Evolutionary conservation across 2,888 invertebrate genomes (phyloP).

Genomic region (Monopis laevigella): DNA sequence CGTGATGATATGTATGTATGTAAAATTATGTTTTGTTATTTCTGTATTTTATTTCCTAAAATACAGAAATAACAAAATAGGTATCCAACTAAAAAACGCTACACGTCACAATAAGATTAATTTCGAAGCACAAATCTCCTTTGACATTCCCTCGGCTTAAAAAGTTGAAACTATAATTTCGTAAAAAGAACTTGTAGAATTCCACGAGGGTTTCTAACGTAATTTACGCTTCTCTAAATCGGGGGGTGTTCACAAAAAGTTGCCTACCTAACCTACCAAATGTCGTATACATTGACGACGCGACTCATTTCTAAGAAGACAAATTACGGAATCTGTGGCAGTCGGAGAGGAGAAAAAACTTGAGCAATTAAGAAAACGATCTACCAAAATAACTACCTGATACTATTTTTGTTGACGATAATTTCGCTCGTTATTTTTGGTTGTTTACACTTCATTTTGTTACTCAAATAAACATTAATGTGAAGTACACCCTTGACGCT

Average conservation of each 20-base stretch:
- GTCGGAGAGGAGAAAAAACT: slow-evolving; percentile 53
- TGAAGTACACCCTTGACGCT: too few relatives aligned
- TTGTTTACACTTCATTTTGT: slow-evolving; percentile 38
- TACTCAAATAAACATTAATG: slow-evolving; percentile 33
- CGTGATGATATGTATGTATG: too few relatives aligned
- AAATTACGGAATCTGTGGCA: slow-evolving; percentile 60
- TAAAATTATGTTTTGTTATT: too few relatives aligned
- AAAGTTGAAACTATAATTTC: slow-evolving; percentile 63
- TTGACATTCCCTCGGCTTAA: slow-evolving; percentile 53
- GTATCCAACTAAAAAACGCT: slow-evolving; percentile 1
- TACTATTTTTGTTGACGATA: slow-evolving; percentile 50
- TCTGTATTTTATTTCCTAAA: too few relatives aligned
- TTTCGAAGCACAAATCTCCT: slow-evolving; percentile 37
- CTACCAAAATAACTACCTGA: slow-evolving; percentile 39
- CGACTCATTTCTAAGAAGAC: slow-evolving; percentile 66
- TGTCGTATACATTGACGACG: slow-evolving; percentile 52
- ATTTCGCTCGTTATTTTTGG: slow-evolving; percentile 51
- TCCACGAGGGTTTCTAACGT: slow-evolving; percentile 56
- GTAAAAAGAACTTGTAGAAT: slow-evolving; percentile 54
- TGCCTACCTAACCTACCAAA: slow-evolving; percentile 38
- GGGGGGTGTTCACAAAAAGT: slow-evolving; percentile 45
- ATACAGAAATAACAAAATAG: too few relatives aligned
- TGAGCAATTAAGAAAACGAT: slow-evolving; percentile 57
- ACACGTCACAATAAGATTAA: slow-evolving; percentile 2
- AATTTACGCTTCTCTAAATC: slow-evolving; percentile 58